Evolutionary conservation across 2,113 vertebrate species (phyloP), one percentile per base, ranked within the genome.

Genomic region (Macheiramphus alcinus): DNA sequence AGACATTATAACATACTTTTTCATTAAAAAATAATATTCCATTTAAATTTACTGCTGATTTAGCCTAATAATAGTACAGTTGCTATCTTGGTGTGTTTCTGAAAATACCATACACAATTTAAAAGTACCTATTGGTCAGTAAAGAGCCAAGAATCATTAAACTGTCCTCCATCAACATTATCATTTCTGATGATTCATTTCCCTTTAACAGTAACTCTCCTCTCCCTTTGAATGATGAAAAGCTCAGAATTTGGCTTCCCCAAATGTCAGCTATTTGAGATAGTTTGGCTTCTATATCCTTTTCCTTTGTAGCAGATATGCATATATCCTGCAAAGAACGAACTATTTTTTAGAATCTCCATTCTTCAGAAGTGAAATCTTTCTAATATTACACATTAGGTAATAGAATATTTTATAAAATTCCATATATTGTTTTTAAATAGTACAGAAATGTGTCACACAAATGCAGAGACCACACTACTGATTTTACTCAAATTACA

Each of bases 231-330:
- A 98, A 98, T 1, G 50, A 3, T 17, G 98, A 55, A 89, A 98
- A 98, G 83, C 97, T 98, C 81, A 98, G 83, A 80, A 42, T 92
- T 90, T 98, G 98, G 47, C 74, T 97, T 94, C 86, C 97, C 98
- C 98, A 98, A 10, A 55, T 97, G 3, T 98, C 98, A 94, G 94
- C 4, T 84, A 98, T 94, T 71, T 98, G 98, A 42, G 71, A 45
- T 40, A 98, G 43, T 82, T 98, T 98, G 53, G 98, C 98, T 97
- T 98, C 98, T 68, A 98, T 98, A 91, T 98, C 98, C 62, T 98
- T 98, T 96, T 98, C 98, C 84, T 98, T 98, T 91, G 92, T 98
- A 80, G 98, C 98, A 88, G 98, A 98, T 96, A 98, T 98, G 52
- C 98, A 98, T 86, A 98, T 98, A 88, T 98, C 98, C 98, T 98